phyloP scores from a whole-genome alignment of 2,888 invertebrate species.

The Pristionchus fissidentatus region DNA sequence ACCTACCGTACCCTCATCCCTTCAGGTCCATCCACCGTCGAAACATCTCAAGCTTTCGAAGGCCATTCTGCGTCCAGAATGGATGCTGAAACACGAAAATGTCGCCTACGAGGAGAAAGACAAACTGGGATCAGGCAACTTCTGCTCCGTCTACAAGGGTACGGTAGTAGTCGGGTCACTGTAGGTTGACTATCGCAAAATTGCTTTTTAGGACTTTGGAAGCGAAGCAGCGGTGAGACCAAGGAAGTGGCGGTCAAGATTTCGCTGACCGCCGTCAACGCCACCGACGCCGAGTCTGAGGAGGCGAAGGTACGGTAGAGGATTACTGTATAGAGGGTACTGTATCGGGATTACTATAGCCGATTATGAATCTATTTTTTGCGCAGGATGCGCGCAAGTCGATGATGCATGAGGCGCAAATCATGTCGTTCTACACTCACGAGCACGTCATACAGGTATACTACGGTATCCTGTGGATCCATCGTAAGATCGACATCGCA shows the following conservation, averaged over 20 bases:
- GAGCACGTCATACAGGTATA: slow-evolving; percentile 60
- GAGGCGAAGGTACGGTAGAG: neutral
- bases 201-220: neutral
- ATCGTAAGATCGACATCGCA: no score
- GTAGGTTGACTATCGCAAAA: neutral
- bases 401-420: slow-evolving; percentile 63
- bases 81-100: slow-evolving; percentile 34
- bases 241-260: neutral
- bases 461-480: neutral
- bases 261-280: neutral
- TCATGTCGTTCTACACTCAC: slow-evolving; percentile 62
- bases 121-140: slow-evolving; percentile 56
- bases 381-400: slow-evolving; percentile 51
- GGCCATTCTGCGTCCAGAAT: neutral
- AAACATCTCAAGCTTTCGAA: neutral
- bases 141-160: slow-evolving; percentile 57
- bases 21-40: neutral
- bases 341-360: no score
- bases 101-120: slow-evolving; percentile 49
- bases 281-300: neutral
- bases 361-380: no score
- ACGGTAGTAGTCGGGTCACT: neutral
- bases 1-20: neutral
- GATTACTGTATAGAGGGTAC: neutral
- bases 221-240: neutral